phyloP scores from a whole-genome alignment of 1,140 invertebrate genomes.

The Tribolium castaneum region DNA sequence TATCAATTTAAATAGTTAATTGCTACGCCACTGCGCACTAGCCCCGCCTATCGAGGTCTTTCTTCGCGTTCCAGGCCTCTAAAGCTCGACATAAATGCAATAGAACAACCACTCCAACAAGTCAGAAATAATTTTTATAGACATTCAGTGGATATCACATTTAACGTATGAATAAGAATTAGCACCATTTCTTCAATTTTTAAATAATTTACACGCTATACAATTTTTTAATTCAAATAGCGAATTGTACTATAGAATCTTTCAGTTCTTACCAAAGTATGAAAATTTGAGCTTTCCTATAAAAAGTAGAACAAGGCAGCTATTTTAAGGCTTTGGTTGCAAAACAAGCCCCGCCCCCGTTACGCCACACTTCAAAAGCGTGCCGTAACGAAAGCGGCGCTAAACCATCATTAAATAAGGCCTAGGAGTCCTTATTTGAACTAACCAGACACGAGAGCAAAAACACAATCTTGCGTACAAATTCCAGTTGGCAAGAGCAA shows the following conservation, averaged over 20 bases:
- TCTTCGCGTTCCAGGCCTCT: too few relatives aligned
- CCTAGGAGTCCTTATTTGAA: not conserved
- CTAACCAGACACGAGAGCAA: slow-evolving; percentile 26
- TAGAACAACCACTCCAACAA: slow-evolving; percentile 36
- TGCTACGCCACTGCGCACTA: too few relatives aligned
- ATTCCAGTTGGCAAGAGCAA: slow-evolving; percentile 31
- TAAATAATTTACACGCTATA: slow-evolving; percentile 42
- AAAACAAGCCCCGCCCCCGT: slow-evolving; percentile 13
- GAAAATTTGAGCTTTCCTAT: slow-evolving; percentile 46
- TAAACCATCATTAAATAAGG: slow-evolving; percentile 28
- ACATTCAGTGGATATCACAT: slow-evolving; percentile 49
- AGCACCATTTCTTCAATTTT: slow-evolving; percentile 47
- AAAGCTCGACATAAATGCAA: slow-evolving; percentile 2
- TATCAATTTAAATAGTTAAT: too few relatives aligned
- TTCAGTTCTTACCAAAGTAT: slow-evolving; percentile 36
- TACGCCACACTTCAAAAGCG: slow-evolving; percentile 1
- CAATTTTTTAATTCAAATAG: slow-evolving; percentile 15
- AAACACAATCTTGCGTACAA: slow-evolving; percentile 31
- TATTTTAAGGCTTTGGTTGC: slow-evolving; percentile 45
- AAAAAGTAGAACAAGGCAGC: slow-evolving; percentile 48
- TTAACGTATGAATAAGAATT: slow-evolving; percentile 45
- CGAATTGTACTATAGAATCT: slow-evolving; percentile 41
- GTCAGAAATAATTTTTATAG: slow-evolving; percentile 40
- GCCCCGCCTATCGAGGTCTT: too few relatives aligned
- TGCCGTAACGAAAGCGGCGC: not conserved